Base-by-base conservation (phyloP, 2,888 invertebrate genomes). In the Ischnura elegans region DNA sequence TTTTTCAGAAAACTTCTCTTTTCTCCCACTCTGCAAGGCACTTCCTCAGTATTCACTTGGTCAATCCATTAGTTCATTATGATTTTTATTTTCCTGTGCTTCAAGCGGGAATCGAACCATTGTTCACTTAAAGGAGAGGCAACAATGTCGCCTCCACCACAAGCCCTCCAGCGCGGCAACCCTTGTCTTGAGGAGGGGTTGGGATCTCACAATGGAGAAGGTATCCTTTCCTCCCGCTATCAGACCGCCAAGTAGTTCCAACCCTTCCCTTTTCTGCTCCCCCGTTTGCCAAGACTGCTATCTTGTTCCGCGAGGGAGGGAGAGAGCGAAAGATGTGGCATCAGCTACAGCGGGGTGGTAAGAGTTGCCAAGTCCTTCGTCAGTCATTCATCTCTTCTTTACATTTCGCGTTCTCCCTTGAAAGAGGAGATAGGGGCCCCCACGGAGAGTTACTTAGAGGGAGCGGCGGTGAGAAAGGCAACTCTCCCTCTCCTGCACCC, bases 291-390 rank as follows among this genome's bases (percentile, higher is more conserved):
- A 66, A 90, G 90, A 66, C 36, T 87, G 29, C n/a, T 29, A 42
- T 51, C 87, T 47, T 36, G 21, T n/a, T 36, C 51, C 47, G 29
- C 13, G 51, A 43, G 51, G 16, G 51, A 51, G 55, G n/a, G n/a
- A n/a, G n/a, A n/a, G n/a, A n/a, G n/a, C n/a, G n/a, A n/a, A n/a
- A n/a, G 36, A 85, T 85, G 42, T 85, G 85, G n/a, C 42, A 55
- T 87, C 36, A 43, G 55, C 25, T 46, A 46, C 29, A 29, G 55
- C 29, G 61, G 43, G 90, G 43, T 61, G 66, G 61, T 42, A 25
- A 61, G 55, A 55, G 25, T 90, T 90, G 90, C 90, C 90, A 90
- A 25, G 51, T 90, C 61, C 43, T 61, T 21, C 86, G 45, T 86
- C 86, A 86, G 86, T 86, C 86, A 90, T 61, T 42, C 61, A 51